phyloP scores from a whole-genome alignment of 2,888 invertebrate genomes.

The Sesia bembeciformis region DNA sequence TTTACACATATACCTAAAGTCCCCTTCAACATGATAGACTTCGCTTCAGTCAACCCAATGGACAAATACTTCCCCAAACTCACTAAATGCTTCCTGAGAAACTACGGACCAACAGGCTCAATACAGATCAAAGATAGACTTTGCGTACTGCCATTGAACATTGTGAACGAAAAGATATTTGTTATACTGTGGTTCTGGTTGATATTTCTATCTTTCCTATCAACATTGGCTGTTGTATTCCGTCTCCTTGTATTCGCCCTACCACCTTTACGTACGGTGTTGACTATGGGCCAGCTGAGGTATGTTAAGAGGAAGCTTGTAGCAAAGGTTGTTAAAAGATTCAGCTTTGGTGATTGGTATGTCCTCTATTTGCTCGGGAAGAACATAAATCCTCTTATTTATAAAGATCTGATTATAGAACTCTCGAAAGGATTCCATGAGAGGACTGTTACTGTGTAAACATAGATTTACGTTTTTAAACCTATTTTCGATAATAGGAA shows the following conservation, averaged over 20 bases:
- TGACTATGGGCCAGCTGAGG: slow-evolving; percentile 77
- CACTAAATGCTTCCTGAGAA: slow-evolving; percentile 76
- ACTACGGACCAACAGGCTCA: slow-evolving; percentile 75
- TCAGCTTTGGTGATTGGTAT: slow-evolving; percentile 85
- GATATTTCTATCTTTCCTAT: slow-evolving; percentile 75
- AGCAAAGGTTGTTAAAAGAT: slow-evolving; percentile 61
- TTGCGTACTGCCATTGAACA: slow-evolving; percentile 84
- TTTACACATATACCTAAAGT: slow-evolving; percentile 51
- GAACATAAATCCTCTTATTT: slow-evolving; percentile 82
- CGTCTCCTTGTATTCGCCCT: slow-evolving; percentile 73
- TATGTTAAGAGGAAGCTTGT: slow-evolving; percentile 67
- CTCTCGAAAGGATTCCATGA: slow-evolving; percentile 55
- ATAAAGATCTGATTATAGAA: slow-evolving; percentile 76
- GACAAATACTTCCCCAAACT: slow-evolving; percentile 80
- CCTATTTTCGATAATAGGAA: background rate
- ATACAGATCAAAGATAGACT: slow-evolving; percentile 75
- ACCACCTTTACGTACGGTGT: slow-evolving; percentile 73
- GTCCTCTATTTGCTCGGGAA: slow-evolving; percentile 82
- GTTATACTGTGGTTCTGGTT: slow-evolving; percentile 85
- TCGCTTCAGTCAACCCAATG: slow-evolving; percentile 77
- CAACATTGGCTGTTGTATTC: slow-evolving; percentile 78
- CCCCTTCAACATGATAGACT: slow-evolving; percentile 30
- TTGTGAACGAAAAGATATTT: slow-evolving; percentile 87
- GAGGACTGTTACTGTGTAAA: slow-evolving; percentile 38
- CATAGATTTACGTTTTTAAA: background rate